Conservation (phyloP, 1,140 invertebrate species). For the Spodoptera frugiperda region DNA sequence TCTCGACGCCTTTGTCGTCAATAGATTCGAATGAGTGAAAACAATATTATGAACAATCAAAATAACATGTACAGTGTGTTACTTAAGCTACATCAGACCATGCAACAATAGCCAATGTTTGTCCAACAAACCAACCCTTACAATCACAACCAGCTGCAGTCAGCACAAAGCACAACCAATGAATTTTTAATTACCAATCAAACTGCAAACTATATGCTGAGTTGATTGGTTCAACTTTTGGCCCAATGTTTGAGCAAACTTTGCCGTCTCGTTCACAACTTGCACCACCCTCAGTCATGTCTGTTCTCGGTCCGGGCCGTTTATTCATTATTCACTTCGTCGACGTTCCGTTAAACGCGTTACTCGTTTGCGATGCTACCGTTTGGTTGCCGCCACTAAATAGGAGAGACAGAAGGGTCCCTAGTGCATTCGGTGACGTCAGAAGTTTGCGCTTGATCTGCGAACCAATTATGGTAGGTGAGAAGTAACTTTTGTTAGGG, state of each 20-base stretch:
- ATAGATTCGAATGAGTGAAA: too few species aligned
- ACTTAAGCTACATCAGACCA: too few species aligned
- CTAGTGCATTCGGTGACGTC: neutral
- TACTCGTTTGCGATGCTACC: constrained; percentile 38
- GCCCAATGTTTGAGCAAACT: neutral
- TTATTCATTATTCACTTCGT: constrained; percentile 49
- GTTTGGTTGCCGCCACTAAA: constrained; percentile 23
- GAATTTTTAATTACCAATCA: constrained; percentile 18
- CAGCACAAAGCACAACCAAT: neutral
- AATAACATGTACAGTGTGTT: too few species aligned
- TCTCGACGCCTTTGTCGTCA: too few species aligned
- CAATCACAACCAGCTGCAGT: neutral
- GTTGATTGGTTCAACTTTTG: constrained; percentile 1
- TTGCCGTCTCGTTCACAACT: neutral
- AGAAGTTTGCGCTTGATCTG: neutral
- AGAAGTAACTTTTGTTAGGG: too few species aligned
- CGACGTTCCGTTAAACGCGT: constrained; percentile 45
- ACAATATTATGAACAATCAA: too few species aligned
- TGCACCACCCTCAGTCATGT: constrained; percentile 18
- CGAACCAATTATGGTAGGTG: neutral
- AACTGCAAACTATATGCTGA: neutral
- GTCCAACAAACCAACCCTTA: neutral
- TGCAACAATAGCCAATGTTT: neutral
- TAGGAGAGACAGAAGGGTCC: constrained; percentile 13
- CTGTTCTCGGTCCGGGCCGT: constrained; percentile 37